phyloP scores from a whole-genome alignment of 2,113 vertebrate genomes.

The Periophthalmodon schlosseri region DNA sequence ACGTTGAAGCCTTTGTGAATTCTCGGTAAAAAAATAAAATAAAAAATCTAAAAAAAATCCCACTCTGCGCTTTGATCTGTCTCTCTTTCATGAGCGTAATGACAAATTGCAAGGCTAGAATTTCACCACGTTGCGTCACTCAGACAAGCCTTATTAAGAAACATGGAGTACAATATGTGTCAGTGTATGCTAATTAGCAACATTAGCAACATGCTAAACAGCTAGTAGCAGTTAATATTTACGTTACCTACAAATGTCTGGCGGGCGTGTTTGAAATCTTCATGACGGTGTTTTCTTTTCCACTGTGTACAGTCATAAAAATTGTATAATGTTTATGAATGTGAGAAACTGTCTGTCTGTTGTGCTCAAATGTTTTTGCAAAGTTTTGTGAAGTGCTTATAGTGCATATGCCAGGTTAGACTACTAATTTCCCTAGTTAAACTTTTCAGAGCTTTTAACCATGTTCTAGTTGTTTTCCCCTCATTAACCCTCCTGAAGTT shows the following conservation, averaged over 20 bases:
- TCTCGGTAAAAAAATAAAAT: neutral
- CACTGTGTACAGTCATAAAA: too few species aligned
- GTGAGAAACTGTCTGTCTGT: too few species aligned
- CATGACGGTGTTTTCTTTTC: too few species aligned
- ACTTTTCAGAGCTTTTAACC: too few species aligned
- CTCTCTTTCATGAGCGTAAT: conserved; percentile 45
- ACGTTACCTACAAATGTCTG: too few species aligned
- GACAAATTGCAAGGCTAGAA: conserved; percentile 14
- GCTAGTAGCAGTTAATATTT: neutral
- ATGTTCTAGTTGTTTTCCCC: too few species aligned
- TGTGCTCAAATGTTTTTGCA: neutral
- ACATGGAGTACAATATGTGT: conserved; percentile 15
- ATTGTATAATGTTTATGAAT: too few species aligned
- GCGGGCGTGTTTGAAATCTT: too few species aligned
- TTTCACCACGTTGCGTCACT: conserved; percentile 62
- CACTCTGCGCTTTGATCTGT: conserved; percentile 39
- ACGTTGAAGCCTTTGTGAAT: conserved; percentile 3
- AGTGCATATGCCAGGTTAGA: too few species aligned
- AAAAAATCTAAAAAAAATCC: neutral
- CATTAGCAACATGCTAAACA: neutral
- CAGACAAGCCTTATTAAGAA: neutral
- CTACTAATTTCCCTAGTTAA: too few species aligned
- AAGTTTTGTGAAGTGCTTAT: neutral
- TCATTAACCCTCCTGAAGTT: too few species aligned
- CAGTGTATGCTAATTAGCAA: neutral